phyloP scores from a whole-genome alignment of 2,888 invertebrate genomes.

The Papilio elwesi region DNA sequence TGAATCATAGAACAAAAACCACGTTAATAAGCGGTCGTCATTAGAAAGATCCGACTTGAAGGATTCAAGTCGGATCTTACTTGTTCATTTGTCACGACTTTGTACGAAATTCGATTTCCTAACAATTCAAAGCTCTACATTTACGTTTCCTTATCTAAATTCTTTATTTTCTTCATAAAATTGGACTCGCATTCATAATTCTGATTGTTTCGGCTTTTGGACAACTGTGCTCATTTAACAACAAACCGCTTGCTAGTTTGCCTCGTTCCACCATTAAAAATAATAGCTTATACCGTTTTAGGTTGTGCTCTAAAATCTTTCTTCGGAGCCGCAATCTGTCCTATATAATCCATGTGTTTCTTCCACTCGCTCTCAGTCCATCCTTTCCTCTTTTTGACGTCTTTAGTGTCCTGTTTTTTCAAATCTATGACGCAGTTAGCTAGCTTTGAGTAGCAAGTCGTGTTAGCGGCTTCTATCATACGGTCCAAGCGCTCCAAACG shows the following conservation, averaged over 20 bases:
- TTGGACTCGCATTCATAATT: too few relatives aligned
- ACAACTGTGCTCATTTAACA: too few relatives aligned
- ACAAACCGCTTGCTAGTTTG: too few relatives aligned
- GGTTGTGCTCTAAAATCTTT: constrained; percentile 55
- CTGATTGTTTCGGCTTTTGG: too few relatives aligned
- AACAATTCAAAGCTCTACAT: too few relatives aligned
- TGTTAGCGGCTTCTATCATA: constrained; percentile 71
- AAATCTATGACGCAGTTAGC: constrained; percentile 70
- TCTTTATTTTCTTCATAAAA: too few relatives aligned
- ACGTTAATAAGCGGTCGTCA: neutral
- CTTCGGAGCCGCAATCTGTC: constrained; percentile 66
- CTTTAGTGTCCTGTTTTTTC: constrained; percentile 65
- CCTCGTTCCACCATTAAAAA: too few relatives aligned
- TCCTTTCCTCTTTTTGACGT: constrained; percentile 64
- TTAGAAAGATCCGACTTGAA: neutral
- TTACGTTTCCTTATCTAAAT: too few relatives aligned
- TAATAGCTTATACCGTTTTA: constrained; percentile 52
- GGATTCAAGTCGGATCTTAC: too few relatives aligned
- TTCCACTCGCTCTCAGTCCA: constrained; percentile 77
- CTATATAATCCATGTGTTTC: constrained; percentile 77
- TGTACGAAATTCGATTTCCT: too few relatives aligned
- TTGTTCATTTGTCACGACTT: too few relatives aligned
- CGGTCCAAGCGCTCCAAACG: constrained; percentile 66
- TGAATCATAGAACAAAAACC: constrained; percentile 45
- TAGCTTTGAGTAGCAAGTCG: constrained; percentile 68